phyloP scores from a whole-genome alignment of 2,888 invertebrate species.

The Venusia cambrica region DNA sequence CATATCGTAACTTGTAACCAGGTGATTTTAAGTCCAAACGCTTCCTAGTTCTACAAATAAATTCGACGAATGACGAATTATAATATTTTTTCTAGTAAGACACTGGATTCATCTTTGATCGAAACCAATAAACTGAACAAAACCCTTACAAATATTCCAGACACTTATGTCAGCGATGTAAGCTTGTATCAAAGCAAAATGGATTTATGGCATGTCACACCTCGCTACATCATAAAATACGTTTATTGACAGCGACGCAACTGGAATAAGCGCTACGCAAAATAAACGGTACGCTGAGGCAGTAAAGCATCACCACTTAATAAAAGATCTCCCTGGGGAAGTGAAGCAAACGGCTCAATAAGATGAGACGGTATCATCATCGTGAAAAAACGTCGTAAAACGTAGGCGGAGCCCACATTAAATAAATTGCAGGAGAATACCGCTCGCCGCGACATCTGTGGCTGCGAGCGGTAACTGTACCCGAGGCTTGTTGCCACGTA shows the following conservation, averaged over 20 bases:
- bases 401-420: slow-evolving; percentile 63
- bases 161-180: slow-evolving; percentile 8
- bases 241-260: slow-evolving; percentile 37
- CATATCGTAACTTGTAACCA: no score
- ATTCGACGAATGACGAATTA: no score
- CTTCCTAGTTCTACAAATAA: no score
- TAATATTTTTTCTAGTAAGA: no score
- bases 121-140: no score
- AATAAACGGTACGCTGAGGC: slow-evolving; percentile 46
- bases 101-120: no score
- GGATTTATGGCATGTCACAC: slow-evolving; percentile 24
- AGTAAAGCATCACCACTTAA: slow-evolving; percentile 67
- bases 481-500: slow-evolving; percentile 26
- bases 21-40: no score
- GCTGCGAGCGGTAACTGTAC: slow-evolving; percentile 42
- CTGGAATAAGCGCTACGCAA: slow-evolving; percentile 34
- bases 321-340: slow-evolving; percentile 66
- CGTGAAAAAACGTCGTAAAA: slow-evolving; percentile 67
- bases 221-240: slow-evolving; percentile 30
- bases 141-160: slow-evolving; percentile 10
- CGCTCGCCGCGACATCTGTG: slow-evolving; percentile 58
- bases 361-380: slow-evolving; percentile 69
- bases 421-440: slow-evolving; percentile 71
- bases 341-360: slow-evolving; percentile 71
- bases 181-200: slow-evolving; percentile 15